Evolutionary conservation across 2,888 invertebrate species (phyloP), one percentile per base, ranked within the genome.

Genomic region (Diploptera punctata): DNA sequence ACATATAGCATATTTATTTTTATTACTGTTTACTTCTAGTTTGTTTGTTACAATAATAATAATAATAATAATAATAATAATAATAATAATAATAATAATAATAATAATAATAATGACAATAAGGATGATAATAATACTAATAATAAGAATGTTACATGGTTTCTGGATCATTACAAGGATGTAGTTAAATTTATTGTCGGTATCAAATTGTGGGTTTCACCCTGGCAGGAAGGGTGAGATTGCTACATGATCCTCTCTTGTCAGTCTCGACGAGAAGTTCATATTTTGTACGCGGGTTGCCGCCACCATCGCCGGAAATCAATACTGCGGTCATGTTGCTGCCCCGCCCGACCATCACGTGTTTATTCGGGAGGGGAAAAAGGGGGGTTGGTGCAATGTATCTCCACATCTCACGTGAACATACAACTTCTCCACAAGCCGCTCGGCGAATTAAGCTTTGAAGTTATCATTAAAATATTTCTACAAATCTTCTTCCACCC

Each of bases 241-340:
- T 29, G 26, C 1, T 57, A 57, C 57, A 57, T 57, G 57, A 57
- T 57, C 57, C 57, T 57, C 57, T 57, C 57, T 57, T 57, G 57
- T 33, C 10, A 5, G 33, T 33, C 10, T 57, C 24, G 57, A n/a
- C 7, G 57, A 29, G 13, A 16, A 57, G 54, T 54, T 54, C 54
- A 26, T 26, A 21, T 54, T 54, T 26, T 26, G 24, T 54, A 54
- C 54, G 65, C 21, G 57, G 68, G 52, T 57, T 65, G 72, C 26
- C 60, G 57, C 73, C 68, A 57, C 74, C 61, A 68, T 61, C 68
- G 68, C 73, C 72, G 74, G 75, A 74, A 75, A 76, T 76, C 75
- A 76, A 75, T 76, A 76, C 75, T 76, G 76, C 76, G 76, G 76
- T 76, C 72, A 68, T 68, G 44, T 70, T 18, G 72, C 3, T 54